These are phyloP conservation scores for Zonitis immaculata DNA, from an alignment of 2,888 invertebrate genomes.

Conservation along the genomic window DNA sequence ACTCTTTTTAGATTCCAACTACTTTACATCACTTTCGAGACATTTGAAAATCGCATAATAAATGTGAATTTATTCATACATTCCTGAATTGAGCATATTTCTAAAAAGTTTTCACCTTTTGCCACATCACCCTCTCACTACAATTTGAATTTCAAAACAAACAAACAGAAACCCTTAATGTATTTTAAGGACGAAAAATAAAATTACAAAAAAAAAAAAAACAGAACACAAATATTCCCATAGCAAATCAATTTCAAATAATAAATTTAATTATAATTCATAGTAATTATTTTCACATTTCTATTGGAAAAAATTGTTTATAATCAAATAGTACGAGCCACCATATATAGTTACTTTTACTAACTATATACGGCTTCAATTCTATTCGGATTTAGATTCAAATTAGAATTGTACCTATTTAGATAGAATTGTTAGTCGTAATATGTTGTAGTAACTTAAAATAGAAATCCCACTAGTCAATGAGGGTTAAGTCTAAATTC, in stretches of 20 bases:
- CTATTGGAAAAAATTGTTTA: too few species aligned
- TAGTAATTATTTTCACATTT: too few species aligned
- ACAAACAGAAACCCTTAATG: neutral
- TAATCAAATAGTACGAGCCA: too few species aligned
- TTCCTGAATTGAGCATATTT: neutral
- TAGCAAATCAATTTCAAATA: too few species aligned
- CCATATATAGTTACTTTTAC: too few species aligned
- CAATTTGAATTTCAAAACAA: neutral
- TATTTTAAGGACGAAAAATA: neutral
- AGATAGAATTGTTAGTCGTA: neutral
- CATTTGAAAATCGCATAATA: neutral
- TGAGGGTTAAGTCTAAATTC: neutral
- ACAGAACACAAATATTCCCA: too few species aligned
- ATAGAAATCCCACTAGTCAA: neutral
- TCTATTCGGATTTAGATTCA: neutral
- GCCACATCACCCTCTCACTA: neutral
- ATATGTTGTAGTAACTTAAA: conserved; percentile 1
- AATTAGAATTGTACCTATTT: conserved; percentile 1
- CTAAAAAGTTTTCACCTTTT: neutral
- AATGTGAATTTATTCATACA: neutral
- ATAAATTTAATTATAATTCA: too few species aligned
- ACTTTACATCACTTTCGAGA: neutral
- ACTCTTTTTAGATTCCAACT: too few species aligned
- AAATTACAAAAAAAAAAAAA: too few species aligned
- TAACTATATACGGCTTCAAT: too few species aligned